A percentile compares a stretch with the other conserved stretches of the same genome.
phyloP scores from a whole-genome alignment of 2,113 vertebrate genomes.

The Scatophagus argus region DNA sequence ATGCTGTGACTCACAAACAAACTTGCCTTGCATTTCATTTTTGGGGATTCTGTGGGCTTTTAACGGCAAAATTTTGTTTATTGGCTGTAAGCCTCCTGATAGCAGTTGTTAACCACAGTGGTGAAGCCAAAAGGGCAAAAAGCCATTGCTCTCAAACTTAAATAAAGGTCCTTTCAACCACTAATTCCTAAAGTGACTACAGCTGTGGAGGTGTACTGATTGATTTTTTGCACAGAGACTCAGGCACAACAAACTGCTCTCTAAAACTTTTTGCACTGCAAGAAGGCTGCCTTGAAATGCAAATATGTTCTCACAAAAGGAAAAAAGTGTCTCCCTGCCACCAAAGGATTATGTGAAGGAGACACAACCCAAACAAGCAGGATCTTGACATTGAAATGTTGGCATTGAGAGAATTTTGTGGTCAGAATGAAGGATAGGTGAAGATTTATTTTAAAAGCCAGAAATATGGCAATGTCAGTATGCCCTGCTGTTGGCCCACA shows the following conservation, averaged over 20 bases:
- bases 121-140: constrained; percentile 21
- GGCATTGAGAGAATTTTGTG: background rate
- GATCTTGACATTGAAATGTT: constrained; percentile 12
- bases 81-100: background rate
- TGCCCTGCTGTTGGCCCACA: background rate
- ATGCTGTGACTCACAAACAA: background rate
- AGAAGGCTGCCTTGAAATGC: constrained; percentile 45
- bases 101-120: background rate
- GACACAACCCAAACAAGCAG: background rate
- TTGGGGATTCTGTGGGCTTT: background rate
- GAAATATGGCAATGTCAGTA: background rate
- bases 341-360: constrained; percentile 16
- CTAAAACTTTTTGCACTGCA: background rate
- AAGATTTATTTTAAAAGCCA: background rate
- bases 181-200: constrained; percentile 4
- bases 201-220: constrained; percentile 23
- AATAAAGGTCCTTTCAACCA: constrained; percentile 21
- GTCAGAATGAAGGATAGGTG: background rate
- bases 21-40: background rate
- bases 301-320: constrained; percentile 24
- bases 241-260: constrained; percentile 37
- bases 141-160: constrained; percentile 24
- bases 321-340: background rate
- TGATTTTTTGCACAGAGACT: constrained; percentile 45
- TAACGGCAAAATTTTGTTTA: background rate